A percentile compares a stretch with the other conserved stretches of the same genome.
Conservation (phyloP, 2,113 vertebrate species). For the Eurypyga helias region DNA sequence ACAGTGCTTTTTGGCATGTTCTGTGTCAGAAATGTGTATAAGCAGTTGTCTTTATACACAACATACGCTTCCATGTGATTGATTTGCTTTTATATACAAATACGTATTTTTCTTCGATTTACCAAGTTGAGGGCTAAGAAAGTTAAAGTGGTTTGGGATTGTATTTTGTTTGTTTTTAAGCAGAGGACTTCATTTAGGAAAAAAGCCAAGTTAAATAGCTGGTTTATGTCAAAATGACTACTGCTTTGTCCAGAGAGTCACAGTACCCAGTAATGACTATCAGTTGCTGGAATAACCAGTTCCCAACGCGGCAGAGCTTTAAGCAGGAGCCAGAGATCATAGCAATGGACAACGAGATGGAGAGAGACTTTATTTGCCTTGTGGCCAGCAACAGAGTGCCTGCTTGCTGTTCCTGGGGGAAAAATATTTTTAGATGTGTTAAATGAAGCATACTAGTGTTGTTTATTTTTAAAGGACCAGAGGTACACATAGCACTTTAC, state of each 20-base stretch:
- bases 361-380: background rate
- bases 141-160: background rate
- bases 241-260: background rate
- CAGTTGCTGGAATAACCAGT: background rate
- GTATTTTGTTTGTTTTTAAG: no score
- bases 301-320: background rate
- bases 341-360: background rate
- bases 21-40: background rate
- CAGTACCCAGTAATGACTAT: background rate
- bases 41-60: background rate
- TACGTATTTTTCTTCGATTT: background rate
- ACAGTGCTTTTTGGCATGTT: background rate
- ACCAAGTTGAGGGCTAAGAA: background rate
- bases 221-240: background rate
- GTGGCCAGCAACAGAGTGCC: background rate
- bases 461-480: conserved; percentile 30
- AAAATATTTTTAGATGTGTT: conserved; percentile 55
- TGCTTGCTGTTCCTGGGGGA: background rate
- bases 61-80: background rate
- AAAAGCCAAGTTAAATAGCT: background rate
- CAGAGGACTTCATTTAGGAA: background rate
- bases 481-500: background rate
- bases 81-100: background rate
- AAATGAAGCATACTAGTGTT: conserved; percentile 42
- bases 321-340: background rate